Evolutionary conservation across 2,888 invertebrate genomes (phyloP), one percentile per base, ranked within the genome.

Genomic region (Eurytoma californica): DNA sequence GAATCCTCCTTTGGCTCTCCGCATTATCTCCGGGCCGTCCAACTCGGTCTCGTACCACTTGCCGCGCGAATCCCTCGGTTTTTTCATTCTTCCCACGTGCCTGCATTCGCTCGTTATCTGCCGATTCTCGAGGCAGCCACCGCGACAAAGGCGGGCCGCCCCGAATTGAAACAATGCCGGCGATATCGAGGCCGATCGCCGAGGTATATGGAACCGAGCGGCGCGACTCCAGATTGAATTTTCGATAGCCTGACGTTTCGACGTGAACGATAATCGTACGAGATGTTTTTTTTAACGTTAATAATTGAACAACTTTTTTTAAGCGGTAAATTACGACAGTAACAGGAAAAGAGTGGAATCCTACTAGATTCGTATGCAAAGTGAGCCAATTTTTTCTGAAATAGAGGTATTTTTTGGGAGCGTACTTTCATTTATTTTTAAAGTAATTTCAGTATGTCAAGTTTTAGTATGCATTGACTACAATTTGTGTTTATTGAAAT

Each of bases 131-230:
- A 18, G 30, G 20, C 65, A 49, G 3, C n/a, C 4, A 13, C 16
- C 51, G n/a, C 39, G 61, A 53, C 51, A 57, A 57, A 66, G 66
- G 57, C 39, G 53, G 39, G 58, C 66, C 65, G 58, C 18, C 51
- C 58, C 73, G 66, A 74, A 74, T 74, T 66, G 73, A 74, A 30
- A 53, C 58, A 74, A 74, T 74, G 51, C 66, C 63, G 53, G n/a
- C 18, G 13, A 49, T 47, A 58, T 72, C 72, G 47, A 9, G 60
- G 28, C 12, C 12, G 55, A 3, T 53, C 53, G 55, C 9, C n/a
- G n/a, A 13, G 20, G 28, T 12, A 20, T 72, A 72, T 63, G 53
- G 53, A 28, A n/a, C 24, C 72, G 2, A 14, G 3, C 24, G 57
- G 47, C 13, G 9, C 7, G 9, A 9, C 39, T 9, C 39, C 39